These are phyloP conservation scores for Drosophila limbata DNA, from an alignment of 2,888 invertebrate species.

Conservation along the genomic window DNA sequence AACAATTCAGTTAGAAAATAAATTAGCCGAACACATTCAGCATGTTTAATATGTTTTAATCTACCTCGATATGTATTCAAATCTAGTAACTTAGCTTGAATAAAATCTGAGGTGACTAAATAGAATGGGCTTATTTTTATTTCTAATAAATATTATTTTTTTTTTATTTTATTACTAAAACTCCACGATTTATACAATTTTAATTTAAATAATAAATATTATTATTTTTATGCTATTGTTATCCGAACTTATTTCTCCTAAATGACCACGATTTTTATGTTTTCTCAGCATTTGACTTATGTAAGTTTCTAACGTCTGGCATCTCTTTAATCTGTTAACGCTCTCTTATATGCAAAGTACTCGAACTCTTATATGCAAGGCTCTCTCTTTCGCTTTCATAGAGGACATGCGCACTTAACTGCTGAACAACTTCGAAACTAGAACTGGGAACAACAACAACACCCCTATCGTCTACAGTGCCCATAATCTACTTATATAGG, in stretches of 20 bases:
- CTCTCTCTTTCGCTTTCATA: slow-evolving; percentile 8
- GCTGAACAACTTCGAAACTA: slow-evolving; percentile 44
- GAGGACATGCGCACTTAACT: slow-evolving; percentile 38
- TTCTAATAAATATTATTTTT: not conserved
- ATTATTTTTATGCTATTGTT: not conserved
- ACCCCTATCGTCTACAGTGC: slow-evolving; percentile 20
- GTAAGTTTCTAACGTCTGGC: slow-evolving; percentile 59
- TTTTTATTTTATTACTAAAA: too few relatives aligned
- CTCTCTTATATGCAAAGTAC: slow-evolving; percentile 43
- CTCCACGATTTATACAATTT: too few relatives aligned
- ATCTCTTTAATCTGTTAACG: slow-evolving; percentile 21
- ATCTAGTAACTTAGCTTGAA: not conserved
- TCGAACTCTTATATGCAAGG: slow-evolving; percentile 16
- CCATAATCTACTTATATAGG: slow-evolving; percentile 58
- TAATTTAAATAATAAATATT: too few relatives aligned
- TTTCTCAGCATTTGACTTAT: slow-evolving; percentile 37
- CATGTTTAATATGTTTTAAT: too few relatives aligned
- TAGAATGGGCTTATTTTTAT: not conserved
- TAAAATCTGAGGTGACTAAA: not conserved
- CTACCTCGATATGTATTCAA: not conserved
- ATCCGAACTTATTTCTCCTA: not conserved
- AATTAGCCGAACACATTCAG: too few relatives aligned
- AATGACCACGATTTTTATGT: not conserved
- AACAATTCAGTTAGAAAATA: not conserved
- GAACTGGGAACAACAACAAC: slow-evolving; percentile 34